Percentiles rank a stretch among this genome's conserved stretches.
Evolutionary conservation across 2,888 invertebrate species (phyloP).

Genomic region (Hypomecis atomaria): DNA sequence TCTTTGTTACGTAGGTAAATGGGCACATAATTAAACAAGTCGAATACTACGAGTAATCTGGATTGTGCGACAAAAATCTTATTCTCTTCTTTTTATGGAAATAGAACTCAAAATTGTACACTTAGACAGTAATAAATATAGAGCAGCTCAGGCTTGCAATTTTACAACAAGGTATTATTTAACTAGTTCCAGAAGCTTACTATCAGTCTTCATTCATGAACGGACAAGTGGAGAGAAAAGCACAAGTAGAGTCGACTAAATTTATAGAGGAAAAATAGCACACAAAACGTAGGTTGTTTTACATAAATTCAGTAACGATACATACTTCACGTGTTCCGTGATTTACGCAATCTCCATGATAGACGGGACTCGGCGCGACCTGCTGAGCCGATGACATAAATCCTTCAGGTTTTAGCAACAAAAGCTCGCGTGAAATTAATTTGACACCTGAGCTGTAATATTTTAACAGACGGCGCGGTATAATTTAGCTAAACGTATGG

Average conservation of each 20-base stretch:
- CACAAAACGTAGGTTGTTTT: not conserved
- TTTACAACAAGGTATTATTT: no score
- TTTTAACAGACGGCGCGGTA: constrained; percentile 38
- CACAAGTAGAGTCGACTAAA: no score
- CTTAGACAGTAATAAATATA: no score
- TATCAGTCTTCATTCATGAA: no score
- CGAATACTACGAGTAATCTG: no score
- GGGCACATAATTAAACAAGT: not conserved
- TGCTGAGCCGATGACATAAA: constrained; percentile 65
- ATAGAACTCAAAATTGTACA: no score
- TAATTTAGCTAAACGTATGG: constrained; percentile 14
- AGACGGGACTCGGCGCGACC: constrained; percentile 57
- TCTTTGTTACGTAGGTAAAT: not conserved
- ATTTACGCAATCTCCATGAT: constrained; percentile 59
- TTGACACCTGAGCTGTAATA: constrained; percentile 58
- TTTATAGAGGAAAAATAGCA: no score
- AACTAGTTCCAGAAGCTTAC: no score
- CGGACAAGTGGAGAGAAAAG: no score
- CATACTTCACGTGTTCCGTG: constrained; percentile 41
- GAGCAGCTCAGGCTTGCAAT: no score
- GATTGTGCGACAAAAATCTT: no score
- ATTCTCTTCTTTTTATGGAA: no score
- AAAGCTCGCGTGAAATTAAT: constrained; percentile 61
- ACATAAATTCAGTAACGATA: constrained; percentile 18
- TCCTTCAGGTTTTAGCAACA: constrained; percentile 50